A percentile compares a stretch with the other conserved stretches of the same genome.
Evolutionary conservation across 2,888 invertebrate genomes (phyloP).

Genomic region (Leistus spinibarbis): DNA sequence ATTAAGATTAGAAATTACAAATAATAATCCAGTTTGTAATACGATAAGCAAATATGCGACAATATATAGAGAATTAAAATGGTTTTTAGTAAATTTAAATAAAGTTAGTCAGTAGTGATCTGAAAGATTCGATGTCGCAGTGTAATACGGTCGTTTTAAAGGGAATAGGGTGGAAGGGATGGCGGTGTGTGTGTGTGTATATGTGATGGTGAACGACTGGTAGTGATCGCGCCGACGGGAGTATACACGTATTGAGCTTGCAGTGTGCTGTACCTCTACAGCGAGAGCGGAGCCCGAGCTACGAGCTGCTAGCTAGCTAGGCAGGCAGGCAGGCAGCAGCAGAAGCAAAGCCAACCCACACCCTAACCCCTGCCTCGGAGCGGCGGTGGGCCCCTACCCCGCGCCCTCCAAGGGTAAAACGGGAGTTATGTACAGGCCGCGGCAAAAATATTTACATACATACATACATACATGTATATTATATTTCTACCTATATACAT

Average conservation of each 20-base stretch:
- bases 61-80: too few relatives aligned
- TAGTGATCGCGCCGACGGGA: constrained; percentile 52
- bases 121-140: background rate
- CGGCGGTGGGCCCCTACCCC: constrained; percentile 34
- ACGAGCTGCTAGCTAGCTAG: too few relatives aligned
- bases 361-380: constrained; percentile 43
- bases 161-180: constrained; percentile 39
- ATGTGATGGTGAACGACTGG: constrained; percentile 44
- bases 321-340: background rate
- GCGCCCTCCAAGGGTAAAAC: constrained; percentile 51
- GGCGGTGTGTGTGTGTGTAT: constrained; percentile 22
- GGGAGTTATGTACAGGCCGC: constrained; percentile 60
- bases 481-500: constrained; percentile 60
- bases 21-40: too few relatives aligned
- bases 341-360: constrained; percentile 21
- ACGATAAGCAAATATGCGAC: too few relatives aligned
- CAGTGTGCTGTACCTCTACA: constrained; percentile 49
- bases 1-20: too few relatives aligned
- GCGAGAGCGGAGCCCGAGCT: background rate
- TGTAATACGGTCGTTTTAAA: constrained; percentile 25
- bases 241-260: constrained; percentile 56
- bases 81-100: too few relatives aligned
- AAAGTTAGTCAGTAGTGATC: background rate
- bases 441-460: constrained; percentile 61
- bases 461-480: constrained; percentile 34